Conservation (phyloP, 2,797 vertebrate species). For the Danionella dracula region DNA sequence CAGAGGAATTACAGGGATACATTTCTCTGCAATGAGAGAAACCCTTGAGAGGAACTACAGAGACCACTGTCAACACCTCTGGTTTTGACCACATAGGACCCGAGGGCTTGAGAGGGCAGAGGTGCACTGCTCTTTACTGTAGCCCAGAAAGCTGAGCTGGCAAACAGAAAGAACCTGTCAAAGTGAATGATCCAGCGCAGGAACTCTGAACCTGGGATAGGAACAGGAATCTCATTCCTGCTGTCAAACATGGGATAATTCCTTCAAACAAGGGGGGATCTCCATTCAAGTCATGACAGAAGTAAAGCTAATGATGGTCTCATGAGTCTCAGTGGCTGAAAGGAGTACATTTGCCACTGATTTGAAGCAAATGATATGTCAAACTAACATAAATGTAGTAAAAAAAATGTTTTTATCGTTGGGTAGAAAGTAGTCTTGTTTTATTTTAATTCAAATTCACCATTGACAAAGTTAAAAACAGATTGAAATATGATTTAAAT, state of each 20-base stretch:
- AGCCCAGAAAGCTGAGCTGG: constrained; percentile 29
- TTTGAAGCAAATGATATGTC: background rate
- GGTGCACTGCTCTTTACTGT: constrained; percentile 50
- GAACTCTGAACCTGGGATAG: constrained; percentile 34
- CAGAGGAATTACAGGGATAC: constrained; percentile 60
- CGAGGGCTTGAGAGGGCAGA: constrained; percentile 40
- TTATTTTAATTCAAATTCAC: too few species aligned
- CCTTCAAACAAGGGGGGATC: background rate
- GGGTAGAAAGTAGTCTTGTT: too few species aligned
- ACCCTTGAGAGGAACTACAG: constrained; percentile 66
- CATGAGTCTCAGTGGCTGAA: background rate
- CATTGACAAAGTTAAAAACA: too few species aligned
- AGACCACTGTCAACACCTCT: constrained; percentile 69
- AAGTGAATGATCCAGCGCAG: constrained; percentile 48
- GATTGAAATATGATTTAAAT: too few species aligned
- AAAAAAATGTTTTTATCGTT: too few species aligned
- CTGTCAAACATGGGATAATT: constrained; percentile 25
- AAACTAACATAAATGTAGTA: too few species aligned
- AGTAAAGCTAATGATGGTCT: background rate
- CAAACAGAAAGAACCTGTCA: constrained; percentile 40
- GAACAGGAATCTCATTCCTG: background rate
- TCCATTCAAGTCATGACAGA: constrained; percentile 14
- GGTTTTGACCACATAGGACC: constrained; percentile 67
- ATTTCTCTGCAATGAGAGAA: constrained; percentile 65
- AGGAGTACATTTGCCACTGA: constrained; percentile 15